Evolutionary conservation across 2,888 invertebrate genomes (phyloP), one percentile per base, ranked within the genome.

Genomic region (Epiblema foenella): DNA sequence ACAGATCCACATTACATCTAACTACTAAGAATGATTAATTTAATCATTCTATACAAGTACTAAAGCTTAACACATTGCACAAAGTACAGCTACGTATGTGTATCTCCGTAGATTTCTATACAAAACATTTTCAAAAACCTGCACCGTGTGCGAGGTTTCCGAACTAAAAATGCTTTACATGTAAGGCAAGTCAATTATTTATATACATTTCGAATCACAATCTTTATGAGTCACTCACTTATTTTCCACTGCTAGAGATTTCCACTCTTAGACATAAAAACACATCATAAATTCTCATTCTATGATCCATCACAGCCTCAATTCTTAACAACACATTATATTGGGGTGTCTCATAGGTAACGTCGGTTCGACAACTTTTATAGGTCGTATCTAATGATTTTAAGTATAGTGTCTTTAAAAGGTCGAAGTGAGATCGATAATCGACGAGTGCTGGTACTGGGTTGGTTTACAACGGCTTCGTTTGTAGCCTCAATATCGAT

Each of bases 91-190:
- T 3, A 7, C 15, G 15, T 42, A 42, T 42, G 42, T 15, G 42
- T 42, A 42, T 12, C 15, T 42, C 15, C 42, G 12, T 46, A 46
- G 46, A n/a, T 12, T n/a, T 46, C 7, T n/a, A 46, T 46, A 46
- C 46, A n/a, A 46, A n/a, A 46, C 46, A 46, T 46, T n/a, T 39
- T 12, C 12, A 39, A 33, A 39, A 10, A 39, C 12, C 39, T 46
- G 46, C 46, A 9, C 54, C n/a, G 2, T n/a, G 15, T 9, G 29
- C 15, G 54, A 29, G 24, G 15, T 56, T 46, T 2, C 15, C 24
- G 18, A 42, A 59, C 65, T 57, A 9, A 68, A 59, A 68, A 68
- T 68, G 60, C 68, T 60, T 68, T 24, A 37, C 37, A 17, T 17
- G 20, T 56, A 29, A 56, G 29, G 56, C 29, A 56, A 56, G 56